phyloP scores from a whole-genome alignment of 2,797 vertebrate genomes.

The Phaenicophaeus curvirostris region DNA sequence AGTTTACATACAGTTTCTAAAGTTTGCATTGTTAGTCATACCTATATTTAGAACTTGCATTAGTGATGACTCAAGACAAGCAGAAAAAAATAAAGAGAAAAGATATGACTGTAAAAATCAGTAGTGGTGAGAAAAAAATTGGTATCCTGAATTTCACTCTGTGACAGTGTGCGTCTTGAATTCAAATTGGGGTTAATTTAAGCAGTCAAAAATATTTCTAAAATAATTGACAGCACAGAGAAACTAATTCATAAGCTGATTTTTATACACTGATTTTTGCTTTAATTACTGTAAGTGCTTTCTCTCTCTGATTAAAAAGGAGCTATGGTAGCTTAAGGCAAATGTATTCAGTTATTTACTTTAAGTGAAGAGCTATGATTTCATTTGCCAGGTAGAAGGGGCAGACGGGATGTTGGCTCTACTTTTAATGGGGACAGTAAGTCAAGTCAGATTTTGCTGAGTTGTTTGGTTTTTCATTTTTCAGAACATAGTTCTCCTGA shows the following conservation, averaged over 20 bases:
- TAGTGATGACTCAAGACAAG: slow-evolving; percentile 62
- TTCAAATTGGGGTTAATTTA: slow-evolving; percentile 65
- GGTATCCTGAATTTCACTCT: slow-evolving; percentile 4
- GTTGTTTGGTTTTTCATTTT: background rate
- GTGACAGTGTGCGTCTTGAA: slow-evolving; percentile 18
- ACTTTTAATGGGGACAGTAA: background rate
- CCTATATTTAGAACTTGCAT: slow-evolving; percentile 77
- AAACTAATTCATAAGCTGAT: slow-evolving; percentile 40
- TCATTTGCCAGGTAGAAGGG: background rate
- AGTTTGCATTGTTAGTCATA: slow-evolving; percentile 76
- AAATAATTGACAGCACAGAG: slow-evolving; percentile 57
- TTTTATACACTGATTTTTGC: slow-evolving; percentile 47
- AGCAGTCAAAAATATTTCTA: slow-evolving; percentile 60
- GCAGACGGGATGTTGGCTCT: background rate
- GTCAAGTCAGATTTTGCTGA: background rate
- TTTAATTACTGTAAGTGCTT: slow-evolving; percentile 60
- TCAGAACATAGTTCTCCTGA: background rate
- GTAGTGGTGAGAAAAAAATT: slow-evolving; percentile 42
- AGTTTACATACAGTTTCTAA: slow-evolving; percentile 71
- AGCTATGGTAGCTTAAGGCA: slow-evolving; percentile 37
- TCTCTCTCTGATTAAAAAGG: slow-evolving; percentile 51
- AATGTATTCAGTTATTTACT: slow-evolving; percentile 30
- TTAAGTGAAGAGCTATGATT: slow-evolving; percentile 9
- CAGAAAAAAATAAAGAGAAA: slow-evolving; percentile 36
- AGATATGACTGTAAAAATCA: slow-evolving; percentile 29